These are phyloP conservation scores for Netelia melanura DNA, from an alignment of 2,888 invertebrate genomes.

Conservation along the genomic window DNA sequence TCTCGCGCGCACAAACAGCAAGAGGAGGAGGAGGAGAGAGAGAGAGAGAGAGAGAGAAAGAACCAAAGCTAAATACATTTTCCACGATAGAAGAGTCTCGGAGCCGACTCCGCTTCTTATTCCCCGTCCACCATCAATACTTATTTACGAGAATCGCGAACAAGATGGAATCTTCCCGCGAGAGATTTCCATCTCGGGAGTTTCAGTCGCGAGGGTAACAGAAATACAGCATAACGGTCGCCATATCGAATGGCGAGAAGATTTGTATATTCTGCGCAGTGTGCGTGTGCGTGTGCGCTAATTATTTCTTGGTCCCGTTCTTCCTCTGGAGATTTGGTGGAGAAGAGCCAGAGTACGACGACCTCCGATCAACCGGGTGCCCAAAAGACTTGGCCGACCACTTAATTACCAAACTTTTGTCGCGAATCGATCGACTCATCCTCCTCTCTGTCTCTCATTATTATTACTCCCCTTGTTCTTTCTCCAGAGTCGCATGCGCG, in stretches of 20 bases:
- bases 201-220: conserved; percentile 6
- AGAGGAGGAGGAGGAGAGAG: not conserved
- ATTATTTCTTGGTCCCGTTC: conserved; percentile 72
- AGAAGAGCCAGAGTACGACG: conserved; percentile 31
- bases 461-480: conserved; percentile 38
- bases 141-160: conserved; percentile 66
- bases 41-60: not conserved
- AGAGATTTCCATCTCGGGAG: conserved; percentile 16
- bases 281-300: conserved; percentile 66
- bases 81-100: conserved; percentile 43
- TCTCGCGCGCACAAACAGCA: not conserved
- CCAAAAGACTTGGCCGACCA: conserved; percentile 71
- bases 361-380: conserved; percentile 51
- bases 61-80: conserved; percentile 62
- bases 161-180: not conserved
- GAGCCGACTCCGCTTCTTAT: conserved; percentile 34
- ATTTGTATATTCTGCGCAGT: not conserved
- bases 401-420: conserved; percentile 79
- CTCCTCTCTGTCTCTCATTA: conserved; percentile 19
- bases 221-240: not conserved
- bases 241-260: not conserved
- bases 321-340: conserved; percentile 48
- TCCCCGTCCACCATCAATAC: conserved; percentile 67
- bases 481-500: conserved; percentile 18
- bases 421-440: conserved; percentile 72